Evolutionary conservation across 2,888 invertebrate species (phyloP).

Genomic region (Abscondita cerata): DNA sequence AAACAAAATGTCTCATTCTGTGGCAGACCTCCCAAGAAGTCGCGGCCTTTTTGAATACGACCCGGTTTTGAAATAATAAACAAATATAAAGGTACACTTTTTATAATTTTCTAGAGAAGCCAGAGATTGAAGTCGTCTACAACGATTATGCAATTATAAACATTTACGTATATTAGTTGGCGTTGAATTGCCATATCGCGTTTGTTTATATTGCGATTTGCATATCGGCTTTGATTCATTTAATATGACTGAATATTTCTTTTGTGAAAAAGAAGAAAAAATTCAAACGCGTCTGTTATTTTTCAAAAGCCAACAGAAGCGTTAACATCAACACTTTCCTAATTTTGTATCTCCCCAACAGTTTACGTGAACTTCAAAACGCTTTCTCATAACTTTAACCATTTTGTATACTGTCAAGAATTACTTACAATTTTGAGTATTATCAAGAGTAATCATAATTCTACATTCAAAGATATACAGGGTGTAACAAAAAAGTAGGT

Average conservation of each 20-base stretch:
- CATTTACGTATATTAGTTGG: background rate
- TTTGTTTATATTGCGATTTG: background rate
- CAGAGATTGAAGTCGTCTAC: background rate
- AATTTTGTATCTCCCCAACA: constrained; percentile 44
- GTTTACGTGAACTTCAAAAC: constrained; percentile 44
- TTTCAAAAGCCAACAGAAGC: constrained; percentile 29
- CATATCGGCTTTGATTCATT: background rate
- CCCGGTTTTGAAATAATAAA: constrained; percentile 46
- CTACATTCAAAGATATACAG: too few species aligned
- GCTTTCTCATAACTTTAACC: too few species aligned
- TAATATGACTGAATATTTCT: too few species aligned
- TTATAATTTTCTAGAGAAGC: background rate
- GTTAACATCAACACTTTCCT: constrained; percentile 49
- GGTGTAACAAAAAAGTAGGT: too few species aligned
- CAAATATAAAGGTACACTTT: constrained; percentile 24
- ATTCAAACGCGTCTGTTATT: constrained; percentile 33
- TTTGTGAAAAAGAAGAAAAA: background rate
- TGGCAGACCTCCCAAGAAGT: constrained; percentile 48
- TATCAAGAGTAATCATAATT: too few species aligned
- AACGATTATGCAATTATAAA: background rate
- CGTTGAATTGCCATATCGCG: too few species aligned
- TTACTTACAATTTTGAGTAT: too few species aligned
- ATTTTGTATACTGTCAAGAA: too few species aligned
- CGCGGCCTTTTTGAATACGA: constrained; percentile 46
- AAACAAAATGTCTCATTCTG: constrained; percentile 42